Conservation (phyloP, 2,113 vertebrate species). For the Campylomormyrus tamandua region DNA sequence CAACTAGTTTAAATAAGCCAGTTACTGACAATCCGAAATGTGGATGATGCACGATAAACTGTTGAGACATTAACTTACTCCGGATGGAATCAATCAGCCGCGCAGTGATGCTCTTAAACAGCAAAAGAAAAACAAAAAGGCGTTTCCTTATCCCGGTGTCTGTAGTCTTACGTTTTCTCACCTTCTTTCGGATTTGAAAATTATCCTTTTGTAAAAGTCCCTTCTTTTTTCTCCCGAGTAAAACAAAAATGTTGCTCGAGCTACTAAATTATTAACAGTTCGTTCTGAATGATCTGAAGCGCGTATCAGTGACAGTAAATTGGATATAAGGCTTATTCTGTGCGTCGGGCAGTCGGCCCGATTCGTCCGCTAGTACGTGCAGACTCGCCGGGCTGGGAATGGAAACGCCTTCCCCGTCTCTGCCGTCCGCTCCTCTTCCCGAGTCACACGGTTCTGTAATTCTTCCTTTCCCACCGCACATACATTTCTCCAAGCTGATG, state of each 20-base stretch:
- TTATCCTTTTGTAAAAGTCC: neutral
- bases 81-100: neutral
- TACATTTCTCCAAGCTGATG: slow-evolving; percentile 66
- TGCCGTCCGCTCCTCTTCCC: neutral
- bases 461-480: slow-evolving; percentile 37
- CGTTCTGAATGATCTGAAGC: neutral
- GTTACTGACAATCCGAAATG: neutral
- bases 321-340: neutral
- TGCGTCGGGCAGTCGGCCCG: slow-evolving; percentile 10
- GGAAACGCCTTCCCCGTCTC: slow-evolving; percentile 53
- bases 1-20: neutral
- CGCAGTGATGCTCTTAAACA: neutral
- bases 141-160: neutral
- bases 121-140: neutral
- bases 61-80: neutral
- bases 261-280: neutral
- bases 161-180: neutral
- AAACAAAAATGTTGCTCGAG: neutral
- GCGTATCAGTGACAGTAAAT: neutral
- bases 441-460: slow-evolving; percentile 24
- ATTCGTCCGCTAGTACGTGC: neutral
- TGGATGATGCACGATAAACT: neutral
- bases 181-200: neutral
- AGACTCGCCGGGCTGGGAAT: slow-evolving; percentile 43
- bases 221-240: neutral